Conservation (phyloP, 37 sponge, comb jelly and placozoan genomes). For the Chondrosia reniformis region DNA sequence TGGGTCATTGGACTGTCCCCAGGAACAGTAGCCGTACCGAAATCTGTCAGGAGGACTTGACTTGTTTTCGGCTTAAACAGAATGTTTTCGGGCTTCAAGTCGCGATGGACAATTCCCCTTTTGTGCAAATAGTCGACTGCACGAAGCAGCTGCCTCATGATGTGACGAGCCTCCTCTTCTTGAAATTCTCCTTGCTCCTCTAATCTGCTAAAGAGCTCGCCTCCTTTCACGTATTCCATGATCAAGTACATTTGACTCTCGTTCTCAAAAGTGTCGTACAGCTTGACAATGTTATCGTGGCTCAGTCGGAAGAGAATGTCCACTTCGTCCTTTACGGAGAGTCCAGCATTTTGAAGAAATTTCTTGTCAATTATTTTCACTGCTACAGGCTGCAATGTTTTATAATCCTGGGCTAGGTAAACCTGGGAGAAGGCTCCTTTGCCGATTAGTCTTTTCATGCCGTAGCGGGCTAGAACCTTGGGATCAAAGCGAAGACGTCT, state of each 20-base stretch:
- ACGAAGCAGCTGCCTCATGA: conserved; percentile 14
- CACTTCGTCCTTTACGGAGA: conserved; percentile 9
- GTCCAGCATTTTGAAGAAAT: not conserved
- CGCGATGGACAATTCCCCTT: conserved; percentile 13
- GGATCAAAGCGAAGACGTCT: too few species aligned
- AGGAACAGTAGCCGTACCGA: conserved; percentile 11
- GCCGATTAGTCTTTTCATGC: conserved; percentile 1
- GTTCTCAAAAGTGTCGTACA: not conserved
- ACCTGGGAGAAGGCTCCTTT: conserved; percentile 16
- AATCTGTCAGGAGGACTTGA: conserved; percentile 21
- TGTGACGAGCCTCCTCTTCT: conserved; percentile 8
- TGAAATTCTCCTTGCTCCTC: conserved; percentile 19
- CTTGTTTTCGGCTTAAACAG: conserved; percentile 9
- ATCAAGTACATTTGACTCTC: conserved; percentile 15
- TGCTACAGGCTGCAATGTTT: conserved; percentile 3
- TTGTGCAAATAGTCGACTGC: not conserved
- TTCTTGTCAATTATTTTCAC: conserved; percentile 15
- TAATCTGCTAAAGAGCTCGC: conserved; percentile 13
- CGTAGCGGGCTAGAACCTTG: too few species aligned
- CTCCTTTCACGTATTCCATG: conserved; percentile 20
- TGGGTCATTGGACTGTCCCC: conserved; percentile 8
- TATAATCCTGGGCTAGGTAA: conserved; percentile 4
- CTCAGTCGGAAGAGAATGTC: not conserved
- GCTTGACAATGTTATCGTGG: conserved; percentile 11
- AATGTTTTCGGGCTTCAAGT: conserved; percentile 13